A percentile compares a stretch with the other conserved stretches of the same genome.
phyloP scores from a whole-genome alignment of 2,113 vertebrate species.

The Sylvia atricapilla region DNA sequence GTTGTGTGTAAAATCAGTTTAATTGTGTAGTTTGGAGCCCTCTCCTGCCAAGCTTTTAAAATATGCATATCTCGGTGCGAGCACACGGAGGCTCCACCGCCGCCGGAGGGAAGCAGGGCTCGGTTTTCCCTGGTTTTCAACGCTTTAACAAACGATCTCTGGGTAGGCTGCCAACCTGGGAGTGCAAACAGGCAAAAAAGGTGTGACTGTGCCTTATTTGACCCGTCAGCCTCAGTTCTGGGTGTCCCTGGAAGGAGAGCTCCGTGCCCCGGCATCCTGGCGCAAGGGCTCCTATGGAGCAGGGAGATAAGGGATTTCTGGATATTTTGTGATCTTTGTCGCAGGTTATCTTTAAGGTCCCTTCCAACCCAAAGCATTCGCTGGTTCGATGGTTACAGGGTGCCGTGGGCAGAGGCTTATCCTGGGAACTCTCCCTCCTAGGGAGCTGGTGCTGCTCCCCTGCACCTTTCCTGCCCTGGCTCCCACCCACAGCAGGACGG shows the following conservation, averaged over 20 bases:
- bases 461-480: background rate
- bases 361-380: background rate
- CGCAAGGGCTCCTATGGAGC: accelerated
- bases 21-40: conserved; percentile 65
- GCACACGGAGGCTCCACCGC: background rate
- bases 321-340: accelerated
- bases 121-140: accelerated
- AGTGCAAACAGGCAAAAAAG: background rate
- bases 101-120: background rate
- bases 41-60: conserved; percentile 65
- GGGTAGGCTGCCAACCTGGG: background rate
- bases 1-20: background rate
- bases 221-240: background rate
- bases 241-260: accelerated
- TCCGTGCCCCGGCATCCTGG: accelerated
- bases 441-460: background rate
- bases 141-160: background rate
- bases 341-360: background rate
- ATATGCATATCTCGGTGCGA: background rate
- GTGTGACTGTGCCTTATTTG: background rate
- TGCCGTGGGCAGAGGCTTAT: background rate
- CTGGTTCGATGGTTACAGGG: background rate
- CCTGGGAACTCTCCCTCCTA: accelerated
- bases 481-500: accelerated
- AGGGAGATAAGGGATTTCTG: background rate